Percentiles rank a stretch among this genome's conserved stretches.
Evolutionary conservation across 2,797 vertebrate genomes (phyloP).

Genomic region (Sylvia borin): DNA sequence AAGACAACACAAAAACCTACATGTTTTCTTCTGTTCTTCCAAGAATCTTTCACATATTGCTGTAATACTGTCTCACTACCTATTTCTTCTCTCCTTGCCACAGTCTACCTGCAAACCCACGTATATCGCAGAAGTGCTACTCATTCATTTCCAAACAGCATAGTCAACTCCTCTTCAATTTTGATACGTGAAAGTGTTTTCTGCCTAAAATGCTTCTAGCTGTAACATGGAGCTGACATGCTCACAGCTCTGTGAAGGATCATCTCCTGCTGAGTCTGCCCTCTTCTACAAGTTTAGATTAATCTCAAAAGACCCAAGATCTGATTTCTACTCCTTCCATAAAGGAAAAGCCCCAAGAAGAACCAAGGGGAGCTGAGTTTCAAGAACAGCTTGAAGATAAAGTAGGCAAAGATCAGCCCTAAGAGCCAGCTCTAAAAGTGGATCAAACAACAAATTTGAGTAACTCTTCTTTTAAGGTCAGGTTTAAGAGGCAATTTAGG

Average conservation of each 20-base stretch:
- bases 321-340: not conserved
- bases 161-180: not conserved
- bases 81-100: not conserved
- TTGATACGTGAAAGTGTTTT: not conserved
- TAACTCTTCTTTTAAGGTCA: not conserved
- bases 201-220: not conserved
- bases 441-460: not conserved
- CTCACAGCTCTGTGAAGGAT: not conserved
- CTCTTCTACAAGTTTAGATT: not conserved
- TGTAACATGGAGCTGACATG: not conserved
- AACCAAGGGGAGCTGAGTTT: not conserved
- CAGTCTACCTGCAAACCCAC: not conserved
- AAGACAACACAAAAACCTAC: not conserved
- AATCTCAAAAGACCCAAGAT: not conserved
- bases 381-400: not conserved
- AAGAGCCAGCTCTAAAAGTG: not conserved
- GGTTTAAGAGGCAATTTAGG: not conserved
- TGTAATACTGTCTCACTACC: not conserved
- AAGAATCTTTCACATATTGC: not conserved
- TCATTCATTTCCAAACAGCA: not conserved
- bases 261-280: not conserved
- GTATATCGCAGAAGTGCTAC: not conserved
- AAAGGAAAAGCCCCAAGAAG: not conserved
- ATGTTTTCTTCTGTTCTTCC: not conserved
- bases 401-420: not conserved